Evolutionary conservation across 2,888 invertebrate species (phyloP), one percentile per base, ranked within the genome.

Genomic region (Caenorhabditis japonica): DNA sequence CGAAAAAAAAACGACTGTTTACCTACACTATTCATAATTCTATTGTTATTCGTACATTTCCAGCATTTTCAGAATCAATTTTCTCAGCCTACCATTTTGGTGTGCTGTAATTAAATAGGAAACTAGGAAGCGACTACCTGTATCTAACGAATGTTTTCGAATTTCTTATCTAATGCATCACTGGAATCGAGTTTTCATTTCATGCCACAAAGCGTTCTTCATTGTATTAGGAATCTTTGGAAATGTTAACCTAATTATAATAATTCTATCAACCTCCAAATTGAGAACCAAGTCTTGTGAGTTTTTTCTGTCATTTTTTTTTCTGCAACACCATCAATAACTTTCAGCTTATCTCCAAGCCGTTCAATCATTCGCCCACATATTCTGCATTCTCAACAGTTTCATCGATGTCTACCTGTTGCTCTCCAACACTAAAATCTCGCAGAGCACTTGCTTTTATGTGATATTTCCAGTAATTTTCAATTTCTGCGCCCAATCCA

Each of bases 211-310:
- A 17, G 27, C 56, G 0, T 58, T 66, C 30, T 58, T 66, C 51
- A 33, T 58, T n/a, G n/a, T 47, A 19, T 34, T 72, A 19, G 66
- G 66, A 3, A 2, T 66, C 8, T 72, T 72, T 34, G 72, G 72
- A 12, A 72, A 72, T 27, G 19, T 60, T 17, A 66, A 72, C n/a
- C 39, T 72, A 7, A 15, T 72, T 13, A 66, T 47, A 23, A 59
- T 64, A 12, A 72, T 61, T 3, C 30, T 60, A 1, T 49, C 62
- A 2, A 64, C 49, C n/a, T 25, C 34, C 12, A 47, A 52, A 17
- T 46, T 72, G 17, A 13, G 55, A 51, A 25, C 47, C 1, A 72
- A 72, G 33, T 58, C 62, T 13, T 64, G 72, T 72, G 39, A 55
- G 64, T 62, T 38, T 53, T 15, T n/a, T 38, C 4, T 15, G 25